Percentiles rank a stretch among this genome's conserved stretches.
Evolutionary conservation across 2,113 vertebrate genomes (phyloP).

Genomic region (Progne subis): DNA sequence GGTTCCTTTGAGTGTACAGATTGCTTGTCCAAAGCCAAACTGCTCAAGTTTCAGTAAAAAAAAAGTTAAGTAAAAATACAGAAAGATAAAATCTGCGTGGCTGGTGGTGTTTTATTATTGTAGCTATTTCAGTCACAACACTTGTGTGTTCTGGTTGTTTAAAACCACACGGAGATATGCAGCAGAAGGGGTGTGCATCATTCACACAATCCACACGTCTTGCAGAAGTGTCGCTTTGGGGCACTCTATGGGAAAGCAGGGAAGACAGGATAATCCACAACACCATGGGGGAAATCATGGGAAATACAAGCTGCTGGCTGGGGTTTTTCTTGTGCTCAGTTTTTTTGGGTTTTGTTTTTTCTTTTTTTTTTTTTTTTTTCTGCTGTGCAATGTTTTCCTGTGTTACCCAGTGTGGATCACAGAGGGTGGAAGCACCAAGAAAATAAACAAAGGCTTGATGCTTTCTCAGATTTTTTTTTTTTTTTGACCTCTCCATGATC

Average conservation of each 20-base stretch:
- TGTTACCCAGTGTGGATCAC: neutral
- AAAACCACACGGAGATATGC: neutral
- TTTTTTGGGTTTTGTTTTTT: neutral
- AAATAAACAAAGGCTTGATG: neutral
- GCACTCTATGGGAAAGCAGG: neutral
- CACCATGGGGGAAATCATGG: neutral
- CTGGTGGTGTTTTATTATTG: neutral
- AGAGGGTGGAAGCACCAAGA: neutral
- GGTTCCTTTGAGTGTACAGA: neutral
- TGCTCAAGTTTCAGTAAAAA: neutral
- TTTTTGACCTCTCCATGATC: neutral
- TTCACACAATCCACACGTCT: neutral
- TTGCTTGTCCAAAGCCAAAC: conserved; percentile 8
- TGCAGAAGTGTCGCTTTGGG: neutral
- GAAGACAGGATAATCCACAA: neutral
- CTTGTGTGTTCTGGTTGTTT: neutral
- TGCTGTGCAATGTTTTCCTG: neutral
- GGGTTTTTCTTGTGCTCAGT: fast-evolving
- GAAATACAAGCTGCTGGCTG: neutral
- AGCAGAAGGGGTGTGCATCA: neutral
- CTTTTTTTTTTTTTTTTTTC: neutral
- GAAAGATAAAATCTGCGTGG: neutral
- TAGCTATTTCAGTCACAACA: neutral
- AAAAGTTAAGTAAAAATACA: conserved; percentile 1
- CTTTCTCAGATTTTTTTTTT: neutral